Conservation (phyloP, 1,140 invertebrate genomes). For the Brachionus koreanus region DNA sequence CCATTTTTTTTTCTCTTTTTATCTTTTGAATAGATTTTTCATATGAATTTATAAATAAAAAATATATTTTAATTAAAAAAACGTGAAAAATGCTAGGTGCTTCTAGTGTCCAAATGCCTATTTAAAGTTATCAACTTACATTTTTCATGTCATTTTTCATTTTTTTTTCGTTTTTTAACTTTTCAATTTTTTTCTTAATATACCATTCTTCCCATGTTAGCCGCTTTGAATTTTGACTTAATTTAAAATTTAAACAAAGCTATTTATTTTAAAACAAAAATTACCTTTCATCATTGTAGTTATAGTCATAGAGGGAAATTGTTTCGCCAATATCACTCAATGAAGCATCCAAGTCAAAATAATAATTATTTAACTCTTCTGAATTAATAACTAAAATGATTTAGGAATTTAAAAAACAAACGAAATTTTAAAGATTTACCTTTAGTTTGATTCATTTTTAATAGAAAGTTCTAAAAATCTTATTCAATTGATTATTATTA, state of each 20-base stretch:
- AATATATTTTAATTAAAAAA: no score
- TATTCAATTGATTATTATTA: not conserved
- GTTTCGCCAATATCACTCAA: slow-evolving; percentile 26
- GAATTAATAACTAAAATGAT: not conserved
- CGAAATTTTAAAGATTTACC: not conserved
- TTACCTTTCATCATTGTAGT: slow-evolving; percentile 32
- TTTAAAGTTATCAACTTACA: no score
- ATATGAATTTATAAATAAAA: no score
- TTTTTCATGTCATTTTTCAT: not conserved
- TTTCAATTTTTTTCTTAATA: slow-evolving; percentile 36
- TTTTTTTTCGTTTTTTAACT: slow-evolving; percentile 28
- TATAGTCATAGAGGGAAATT: slow-evolving; percentile 20
- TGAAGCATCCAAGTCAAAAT: not conserved
- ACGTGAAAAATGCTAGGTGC: no score
- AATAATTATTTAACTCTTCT: not conserved
- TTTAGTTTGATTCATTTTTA: slow-evolving; percentile 2
- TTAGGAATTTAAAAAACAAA: not conserved
- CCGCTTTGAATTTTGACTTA: not conserved
- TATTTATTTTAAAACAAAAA: not conserved
- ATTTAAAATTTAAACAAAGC: not conserved
- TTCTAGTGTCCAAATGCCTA: no score
- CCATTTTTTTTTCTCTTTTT: no score
- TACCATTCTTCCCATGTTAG: slow-evolving; percentile 44
- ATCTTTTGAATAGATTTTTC: no score
- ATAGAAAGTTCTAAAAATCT: not conserved